Evolutionary conservation across 1,140 invertebrate species (phyloP).

Genomic region (Brachionus koreanus): DNA sequence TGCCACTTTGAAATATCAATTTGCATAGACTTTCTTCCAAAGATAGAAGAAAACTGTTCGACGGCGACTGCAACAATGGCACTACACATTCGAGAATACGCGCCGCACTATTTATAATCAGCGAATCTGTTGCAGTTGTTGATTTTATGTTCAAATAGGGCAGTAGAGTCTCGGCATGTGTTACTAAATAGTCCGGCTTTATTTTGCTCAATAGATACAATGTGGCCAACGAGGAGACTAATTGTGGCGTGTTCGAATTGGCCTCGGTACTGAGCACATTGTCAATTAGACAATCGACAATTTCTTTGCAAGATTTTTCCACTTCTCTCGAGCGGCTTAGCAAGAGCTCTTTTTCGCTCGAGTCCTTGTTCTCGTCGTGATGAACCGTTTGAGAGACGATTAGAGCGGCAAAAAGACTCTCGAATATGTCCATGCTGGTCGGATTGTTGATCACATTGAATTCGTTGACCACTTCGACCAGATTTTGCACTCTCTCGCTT

Average conservation of each 20-base stretch:
- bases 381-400: background rate
- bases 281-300: constrained; percentile 93
- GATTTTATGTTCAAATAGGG: constrained; percentile 92
- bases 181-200: constrained; percentile 82
- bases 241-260: constrained; percentile 63
- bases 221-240: constrained; percentile 86
- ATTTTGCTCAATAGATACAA: constrained; percentile 93
- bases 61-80: constrained; percentile 94
- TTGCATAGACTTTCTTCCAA: constrained; percentile 94
- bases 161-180: constrained; percentile 88
- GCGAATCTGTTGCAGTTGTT: constrained; percentile 57
- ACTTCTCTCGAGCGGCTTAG: constrained; percentile 65
- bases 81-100: constrained; percentile 88
- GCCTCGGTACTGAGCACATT: constrained; percentile 85
- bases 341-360: background rate
- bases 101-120: constrained; percentile 57
- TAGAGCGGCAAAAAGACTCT: constrained; percentile 50
- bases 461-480: constrained; percentile 79
- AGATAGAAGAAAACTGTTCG: constrained; percentile 86
- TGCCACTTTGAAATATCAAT: constrained; percentile 81
- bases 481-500: constrained; percentile 80
- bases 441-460: constrained; percentile 58
- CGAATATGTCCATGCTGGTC: constrained; percentile 72
- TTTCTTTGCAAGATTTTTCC: constrained; percentile 83
- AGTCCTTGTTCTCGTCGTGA: background rate